Base-by-base conservation (phyloP, 2,113 vertebrate genomes). In the Jacana jacana region DNA sequence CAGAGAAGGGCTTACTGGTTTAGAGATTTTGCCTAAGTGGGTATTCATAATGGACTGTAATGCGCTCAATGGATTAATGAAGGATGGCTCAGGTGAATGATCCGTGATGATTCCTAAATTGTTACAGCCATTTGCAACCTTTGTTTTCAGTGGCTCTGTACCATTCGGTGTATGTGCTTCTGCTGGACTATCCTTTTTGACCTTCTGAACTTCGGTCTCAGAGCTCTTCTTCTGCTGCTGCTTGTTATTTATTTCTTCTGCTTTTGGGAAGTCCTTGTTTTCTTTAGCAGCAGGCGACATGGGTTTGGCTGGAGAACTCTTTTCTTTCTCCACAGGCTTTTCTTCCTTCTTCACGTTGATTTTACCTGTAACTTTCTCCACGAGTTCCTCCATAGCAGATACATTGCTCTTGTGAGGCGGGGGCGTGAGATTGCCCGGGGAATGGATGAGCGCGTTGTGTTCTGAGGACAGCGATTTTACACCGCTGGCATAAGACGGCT, bases 21-120 rank as follows among this genome's bases (percentile, higher is more conserved):
- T 99, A 82, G 99, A 98, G 81, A 99, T 99, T 95, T 99, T 99
- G 46, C 99, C 99, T 95, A 99, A 97, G 96, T 99, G 99, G 61
- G 99, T 99, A 97, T 99, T 99, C 99, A 99, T 99, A 97, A 99
- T 99, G 86, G 99, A 99, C 98, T 99, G 99, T 97, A 99, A 97
- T 80, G 99, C 99, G 3, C 99, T 99, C 81, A 99, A 97, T 16
- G 99, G 99, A 95, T 99, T 99, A 94, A 99, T 98, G 95, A 99
- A 99, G 83, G 99, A 98, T 86, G 98, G 98, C 95, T 99, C 99
- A 15, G 99, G 98, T 7, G 99, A 99, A 97, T 99, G 99, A 95
- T 99, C 99, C 7, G 99, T 99, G 97, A 99, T 99, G 94, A 99
- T 99, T 75, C 98, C 98, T 96, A 99, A 98, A 97, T 97, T 99